Evolutionary conservation across 2,797 vertebrate species (phyloP), one percentile per base, ranked within the genome.

Genomic region (Phoebastria nigripes): DNA sequence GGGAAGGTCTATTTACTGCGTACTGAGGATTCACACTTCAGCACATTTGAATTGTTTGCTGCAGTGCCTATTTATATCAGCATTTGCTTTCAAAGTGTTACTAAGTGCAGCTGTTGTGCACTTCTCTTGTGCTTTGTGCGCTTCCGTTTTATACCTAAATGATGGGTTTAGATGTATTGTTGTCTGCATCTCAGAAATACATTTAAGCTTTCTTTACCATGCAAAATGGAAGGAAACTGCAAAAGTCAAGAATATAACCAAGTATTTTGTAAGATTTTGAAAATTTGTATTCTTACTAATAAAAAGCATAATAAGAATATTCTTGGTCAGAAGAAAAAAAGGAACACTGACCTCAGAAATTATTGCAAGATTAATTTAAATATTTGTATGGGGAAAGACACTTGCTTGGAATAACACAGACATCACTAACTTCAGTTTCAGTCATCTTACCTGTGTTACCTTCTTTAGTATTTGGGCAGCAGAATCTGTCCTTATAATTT

Each of bases 211-310:
- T 96, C 87, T 96, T 94, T 92, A 42, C 61, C 21, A 7, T 72
- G 82, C 69, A 93, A 96, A 97, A 94, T 79, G 78, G 89, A 97
- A 92, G 93, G 96, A 86, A 97, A 95, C 73, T 94, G 54, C 63
- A 73, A 49, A 94, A 94, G 92, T 95, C 83, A 65, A 93, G 90
- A 83, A 61, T 46, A 67, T 87, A 97, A 94, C 89, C 94, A 89
- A 91, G n/a, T 94, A 82, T 70, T 59, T 89, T 91, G 66, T 90
- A 85, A 87, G n/a, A 78, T 93, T 79, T 46, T 51, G 56, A 90
- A 61, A 74, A 55, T 67, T 46, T 72, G 44, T 84, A 31, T 29
- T 70, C 15, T 63, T 90, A 4, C 31, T 70, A 59, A 56, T 77
- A 71, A 63, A 80, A 66, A 62, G 4, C 5, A 9, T 33, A 24